phyloP scores from a whole-genome alignment of 2,888 invertebrate genomes.

The Sepioteuthis lessoniana region DNA sequence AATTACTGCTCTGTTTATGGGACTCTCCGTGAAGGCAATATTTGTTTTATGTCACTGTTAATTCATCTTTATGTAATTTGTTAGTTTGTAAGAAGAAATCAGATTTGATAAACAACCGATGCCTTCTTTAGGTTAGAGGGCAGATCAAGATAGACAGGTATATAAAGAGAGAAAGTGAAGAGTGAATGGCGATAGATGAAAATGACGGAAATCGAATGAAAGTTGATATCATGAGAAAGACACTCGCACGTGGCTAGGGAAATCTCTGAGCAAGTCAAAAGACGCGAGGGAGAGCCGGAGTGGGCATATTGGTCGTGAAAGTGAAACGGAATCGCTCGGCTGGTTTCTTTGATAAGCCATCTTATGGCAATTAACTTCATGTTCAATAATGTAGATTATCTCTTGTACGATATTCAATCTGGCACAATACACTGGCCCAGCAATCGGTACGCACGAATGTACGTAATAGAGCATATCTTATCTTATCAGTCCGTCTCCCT shows the following conservation, averaged over 20 bases:
- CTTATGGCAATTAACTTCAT: slow-evolving; percentile 33
- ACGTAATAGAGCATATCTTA: slow-evolving; percentile 23
- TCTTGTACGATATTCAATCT: slow-evolving; percentile 10
- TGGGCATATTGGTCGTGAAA: slow-evolving; percentile 21
- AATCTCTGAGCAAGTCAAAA: not conserved
- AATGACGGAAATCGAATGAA: slow-evolving; percentile 33
- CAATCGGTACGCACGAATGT: slow-evolving; percentile 33
- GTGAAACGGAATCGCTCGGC: slow-evolving; percentile 23
- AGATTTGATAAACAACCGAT: not conserved
- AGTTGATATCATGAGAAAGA: slow-evolving; percentile 33
- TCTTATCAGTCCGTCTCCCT: not conserved
- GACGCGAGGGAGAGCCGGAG: not conserved
- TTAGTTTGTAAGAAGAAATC: not conserved
- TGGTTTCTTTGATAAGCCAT: slow-evolving; percentile 23
- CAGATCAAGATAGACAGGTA: not conserved
- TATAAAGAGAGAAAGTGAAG: not conserved
- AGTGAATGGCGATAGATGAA: not conserved
- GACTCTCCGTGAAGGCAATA: not conserved
- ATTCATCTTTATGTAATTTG: not conserved
- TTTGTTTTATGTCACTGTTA: slow-evolving; percentile 10
- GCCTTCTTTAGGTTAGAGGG: not conserved
- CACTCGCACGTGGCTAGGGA: not conserved
- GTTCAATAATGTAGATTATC: slow-evolving; percentile 33
- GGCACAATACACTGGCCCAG: slow-evolving; percentile 6
- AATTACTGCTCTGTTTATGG: not conserved